Conservation (phyloP, 1,140 invertebrate species). For the Neelides sp. region DNA sequence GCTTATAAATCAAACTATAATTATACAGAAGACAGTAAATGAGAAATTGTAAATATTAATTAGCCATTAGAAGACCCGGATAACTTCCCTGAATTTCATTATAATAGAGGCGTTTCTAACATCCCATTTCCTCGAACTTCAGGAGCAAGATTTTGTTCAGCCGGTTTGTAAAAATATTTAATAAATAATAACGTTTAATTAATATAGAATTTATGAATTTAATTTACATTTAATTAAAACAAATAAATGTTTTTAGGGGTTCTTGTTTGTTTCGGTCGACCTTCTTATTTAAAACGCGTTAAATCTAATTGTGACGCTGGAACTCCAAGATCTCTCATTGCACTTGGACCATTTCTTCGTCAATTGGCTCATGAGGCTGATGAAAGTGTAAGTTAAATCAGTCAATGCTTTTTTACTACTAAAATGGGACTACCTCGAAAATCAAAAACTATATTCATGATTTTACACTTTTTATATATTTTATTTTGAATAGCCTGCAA, state of each 20-base stretch:
- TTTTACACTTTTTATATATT: no score
- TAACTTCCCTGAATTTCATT: constrained; percentile 21
- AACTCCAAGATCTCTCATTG: constrained; percentile 65
- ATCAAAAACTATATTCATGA: neutral
- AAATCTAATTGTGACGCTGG: constrained; percentile 48
- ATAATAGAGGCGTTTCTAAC: constrained; percentile 42
- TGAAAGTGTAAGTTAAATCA: neutral
- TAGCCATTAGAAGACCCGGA: constrained; percentile 15
- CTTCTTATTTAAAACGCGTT: constrained; percentile 55
- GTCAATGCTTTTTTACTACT: neutral
- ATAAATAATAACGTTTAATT: neutral
- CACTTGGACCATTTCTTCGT: constrained; percentile 46
- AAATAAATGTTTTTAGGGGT: constrained; percentile 39
- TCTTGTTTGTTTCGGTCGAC: constrained; percentile 71
- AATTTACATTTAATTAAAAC: neutral
- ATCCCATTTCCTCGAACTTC: constrained; percentile 89
- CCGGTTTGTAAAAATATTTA: constrained; percentile 48
- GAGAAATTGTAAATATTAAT: no score
- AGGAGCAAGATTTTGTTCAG: constrained; percentile 80
- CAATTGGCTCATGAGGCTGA: constrained; percentile 28
- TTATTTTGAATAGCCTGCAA: constrained; percentile 4
- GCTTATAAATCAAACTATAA: no score
- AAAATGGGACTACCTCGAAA: neutral
- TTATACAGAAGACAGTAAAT: no score
- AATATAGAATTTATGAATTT: neutral